phyloP scores from a whole-genome alignment of 2,113 vertebrate species.

The Melozone crissalis region DNA sequence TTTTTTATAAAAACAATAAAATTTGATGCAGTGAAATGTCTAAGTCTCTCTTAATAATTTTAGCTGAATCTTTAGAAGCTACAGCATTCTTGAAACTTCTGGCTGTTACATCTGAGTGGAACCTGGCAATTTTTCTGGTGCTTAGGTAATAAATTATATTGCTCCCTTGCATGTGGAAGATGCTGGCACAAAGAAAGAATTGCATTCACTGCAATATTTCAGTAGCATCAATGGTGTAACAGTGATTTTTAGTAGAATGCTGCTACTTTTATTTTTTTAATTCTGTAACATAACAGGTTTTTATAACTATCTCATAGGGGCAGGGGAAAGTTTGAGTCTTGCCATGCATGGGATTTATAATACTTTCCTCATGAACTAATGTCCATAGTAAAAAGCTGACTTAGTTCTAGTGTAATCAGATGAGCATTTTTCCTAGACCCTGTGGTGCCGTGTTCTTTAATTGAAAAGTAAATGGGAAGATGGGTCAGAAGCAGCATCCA shows the following conservation, averaged over 20 bases:
- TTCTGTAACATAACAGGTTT: background rate
- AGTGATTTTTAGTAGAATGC: background rate
- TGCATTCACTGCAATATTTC: background rate
- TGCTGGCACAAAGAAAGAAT: background rate
- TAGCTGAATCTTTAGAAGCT: background rate
- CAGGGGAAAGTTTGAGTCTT: background rate
- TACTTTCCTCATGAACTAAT: background rate
- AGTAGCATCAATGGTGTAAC: background rate
- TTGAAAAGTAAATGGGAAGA: background rate
- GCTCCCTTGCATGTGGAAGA: background rate
- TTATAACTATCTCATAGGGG: background rate
- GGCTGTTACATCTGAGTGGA: background rate
- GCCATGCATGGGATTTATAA: background rate
- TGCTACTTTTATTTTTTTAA: background rate
- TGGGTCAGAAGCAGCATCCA: background rate
- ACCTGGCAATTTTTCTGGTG: background rate
- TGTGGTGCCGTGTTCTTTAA: background rate
- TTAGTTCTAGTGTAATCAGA: background rate
- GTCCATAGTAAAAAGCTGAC: background rate
- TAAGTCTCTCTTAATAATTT: conserved; percentile 55
- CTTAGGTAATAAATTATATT: background rate
- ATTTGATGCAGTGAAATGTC: conserved; percentile 70
- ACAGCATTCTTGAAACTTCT: background rate
- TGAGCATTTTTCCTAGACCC: background rate
- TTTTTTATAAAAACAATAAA: conserved; percentile 71